Evolutionary conservation across 2,888 invertebrate species (phyloP).

Genomic region (Acronicta aceris): DNA sequence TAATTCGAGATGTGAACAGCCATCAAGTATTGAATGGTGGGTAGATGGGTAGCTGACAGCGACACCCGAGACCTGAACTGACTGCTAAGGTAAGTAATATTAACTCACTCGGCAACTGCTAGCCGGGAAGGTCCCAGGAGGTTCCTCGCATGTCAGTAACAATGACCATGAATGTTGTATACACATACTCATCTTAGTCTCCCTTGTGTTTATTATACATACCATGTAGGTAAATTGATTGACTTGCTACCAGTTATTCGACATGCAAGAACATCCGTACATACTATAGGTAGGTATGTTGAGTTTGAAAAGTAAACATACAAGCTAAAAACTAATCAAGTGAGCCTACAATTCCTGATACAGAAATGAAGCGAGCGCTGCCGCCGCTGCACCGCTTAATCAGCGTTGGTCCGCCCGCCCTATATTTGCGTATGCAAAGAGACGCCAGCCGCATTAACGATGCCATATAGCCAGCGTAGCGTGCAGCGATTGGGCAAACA

Average conservation of each 20-base stretch:
- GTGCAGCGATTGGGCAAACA: constrained; percentile 89
- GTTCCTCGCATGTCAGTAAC: constrained; percentile 17
- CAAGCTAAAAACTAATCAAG: constrained; percentile 77
- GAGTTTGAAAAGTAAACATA: constrained; percentile 56
- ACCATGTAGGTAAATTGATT: background rate
- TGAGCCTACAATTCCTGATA: constrained; percentile 76
- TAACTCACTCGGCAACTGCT: constrained; percentile 55
- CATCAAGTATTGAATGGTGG: constrained; percentile 80
- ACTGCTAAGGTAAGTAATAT: constrained; percentile 68
- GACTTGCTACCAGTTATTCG: background rate
- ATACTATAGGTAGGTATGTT: constrained; percentile 17
- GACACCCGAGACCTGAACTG: constrained; percentile 31
- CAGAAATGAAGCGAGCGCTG: constrained; percentile 81
- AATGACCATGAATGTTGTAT: constrained; percentile 28
- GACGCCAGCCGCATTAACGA: constrained; percentile 88
- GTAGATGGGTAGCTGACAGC: constrained; percentile 62
- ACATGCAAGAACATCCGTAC: background rate
- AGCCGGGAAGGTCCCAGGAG: constrained; percentile 29
- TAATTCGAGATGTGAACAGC: constrained; percentile 74
- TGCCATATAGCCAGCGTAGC: constrained; percentile 89
- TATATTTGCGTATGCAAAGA: constrained; percentile 90
- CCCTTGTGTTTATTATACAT: background rate
- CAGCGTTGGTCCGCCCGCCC: constrained; percentile 86
- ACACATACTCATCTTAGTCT: constrained; percentile 4
- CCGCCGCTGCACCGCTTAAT: constrained; percentile 86